A percentile compares a stretch with the other conserved stretches of the same genome.
Conservation (phyloP, 2,113 vertebrate species). For the Struthio camelus region DNA sequence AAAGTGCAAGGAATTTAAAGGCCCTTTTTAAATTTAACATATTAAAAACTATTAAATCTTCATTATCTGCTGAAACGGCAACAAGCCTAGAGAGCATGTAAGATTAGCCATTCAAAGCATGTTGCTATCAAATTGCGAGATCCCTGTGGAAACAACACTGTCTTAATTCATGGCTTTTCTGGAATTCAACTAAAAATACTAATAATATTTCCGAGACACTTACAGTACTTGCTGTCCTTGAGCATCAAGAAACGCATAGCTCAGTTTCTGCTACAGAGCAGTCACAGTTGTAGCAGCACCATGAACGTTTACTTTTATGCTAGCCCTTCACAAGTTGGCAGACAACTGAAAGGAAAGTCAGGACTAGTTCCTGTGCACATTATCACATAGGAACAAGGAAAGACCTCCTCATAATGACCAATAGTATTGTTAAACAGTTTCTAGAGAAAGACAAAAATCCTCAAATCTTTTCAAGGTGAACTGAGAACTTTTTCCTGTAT, state of each 20-base stretch:
- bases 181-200: not conserved
- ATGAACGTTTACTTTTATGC: not conserved
- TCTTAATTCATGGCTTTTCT: not conserved
- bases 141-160: not conserved
- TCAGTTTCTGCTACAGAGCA: not conserved
- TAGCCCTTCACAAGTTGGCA: not conserved
- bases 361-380: not conserved
- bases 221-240: fast-evolving
- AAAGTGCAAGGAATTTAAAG: not conserved
- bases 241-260: not conserved
- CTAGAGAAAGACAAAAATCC: not conserved
- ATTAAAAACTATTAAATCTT: not conserved
- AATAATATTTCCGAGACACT: not conserved
- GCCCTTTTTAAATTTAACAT: not conserved
- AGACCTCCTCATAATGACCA: not conserved
- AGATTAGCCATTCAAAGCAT: not conserved
- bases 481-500: not conserved
- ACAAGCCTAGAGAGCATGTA: not conserved
- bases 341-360: not conserved
- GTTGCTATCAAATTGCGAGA: not conserved
- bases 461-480: not conserved
- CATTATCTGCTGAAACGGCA: not conserved
- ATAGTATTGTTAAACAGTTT: not conserved
- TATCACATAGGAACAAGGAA: not conserved
- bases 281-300: not conserved